phyloP scores from a whole-genome alignment of 2,797 vertebrate genomes.

The Crocodylus rhombifer region DNA sequence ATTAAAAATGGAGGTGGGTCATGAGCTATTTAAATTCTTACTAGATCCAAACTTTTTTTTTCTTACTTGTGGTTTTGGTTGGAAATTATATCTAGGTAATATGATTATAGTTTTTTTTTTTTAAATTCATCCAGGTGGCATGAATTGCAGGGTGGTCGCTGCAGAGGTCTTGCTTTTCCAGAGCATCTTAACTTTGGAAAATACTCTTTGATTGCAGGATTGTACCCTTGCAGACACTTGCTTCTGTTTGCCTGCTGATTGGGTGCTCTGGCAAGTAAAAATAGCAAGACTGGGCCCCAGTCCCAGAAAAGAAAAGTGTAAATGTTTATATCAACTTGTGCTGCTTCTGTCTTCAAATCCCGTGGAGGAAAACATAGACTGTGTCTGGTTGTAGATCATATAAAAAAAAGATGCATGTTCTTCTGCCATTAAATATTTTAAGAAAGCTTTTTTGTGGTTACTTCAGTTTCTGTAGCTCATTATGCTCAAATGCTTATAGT shows the following conservation, averaged over 20 bases:
- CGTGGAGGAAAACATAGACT: neutral
- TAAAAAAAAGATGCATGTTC: neutral
- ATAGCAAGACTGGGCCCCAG: neutral
- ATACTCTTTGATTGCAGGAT: slow-evolving; percentile 2
- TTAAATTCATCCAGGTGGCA: slow-evolving; percentile 10
- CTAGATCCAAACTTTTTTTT: slow-evolving; percentile 44
- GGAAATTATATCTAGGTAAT: slow-evolving; percentile 54
- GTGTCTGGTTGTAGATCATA: neutral
- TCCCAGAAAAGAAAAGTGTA: neutral
- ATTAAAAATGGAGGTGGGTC: slow-evolving; percentile 34
- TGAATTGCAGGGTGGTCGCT: neutral
- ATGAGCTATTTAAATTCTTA: slow-evolving; percentile 38
- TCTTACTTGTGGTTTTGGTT: slow-evolving; percentile 60
- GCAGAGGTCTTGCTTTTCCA: neutral
- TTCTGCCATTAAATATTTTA: neutral
- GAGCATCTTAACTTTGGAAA: neutral
- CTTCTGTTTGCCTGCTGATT: neutral
- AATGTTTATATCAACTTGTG: neutral
- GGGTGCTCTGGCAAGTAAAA: neutral
- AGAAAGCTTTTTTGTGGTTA: neutral
- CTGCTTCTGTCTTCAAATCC: neutral
- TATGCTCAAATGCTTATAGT: neutral
- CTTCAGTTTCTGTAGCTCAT: neutral
- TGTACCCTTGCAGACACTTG: neutral
- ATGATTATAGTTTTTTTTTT: slow-evolving; percentile 13